Conservation (phyloP, 2,113 vertebrate genomes). For the Bubo scandiacus region DNA sequence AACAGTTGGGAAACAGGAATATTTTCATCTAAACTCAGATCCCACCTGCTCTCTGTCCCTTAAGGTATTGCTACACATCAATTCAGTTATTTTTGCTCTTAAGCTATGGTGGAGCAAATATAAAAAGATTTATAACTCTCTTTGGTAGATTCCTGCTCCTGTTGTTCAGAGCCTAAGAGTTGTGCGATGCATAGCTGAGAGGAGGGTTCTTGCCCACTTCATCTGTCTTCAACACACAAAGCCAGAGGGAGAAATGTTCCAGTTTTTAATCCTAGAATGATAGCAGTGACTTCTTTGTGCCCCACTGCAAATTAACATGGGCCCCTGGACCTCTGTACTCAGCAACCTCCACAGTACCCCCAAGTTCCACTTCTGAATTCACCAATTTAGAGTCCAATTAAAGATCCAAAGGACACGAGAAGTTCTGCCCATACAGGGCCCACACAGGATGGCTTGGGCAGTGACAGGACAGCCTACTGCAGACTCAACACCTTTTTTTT, state of each 20-base stretch:
- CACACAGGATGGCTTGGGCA: not conserved
- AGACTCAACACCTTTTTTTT: not conserved
- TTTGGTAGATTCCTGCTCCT: not conserved
- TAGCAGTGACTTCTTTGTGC: not conserved
- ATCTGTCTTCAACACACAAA: not conserved
- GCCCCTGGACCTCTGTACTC: not conserved
- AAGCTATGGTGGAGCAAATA: not conserved
- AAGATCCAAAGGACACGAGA: not conserved
- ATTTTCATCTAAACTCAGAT: not conserved
- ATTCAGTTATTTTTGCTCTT: not conserved
- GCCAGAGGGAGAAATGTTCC: not conserved
- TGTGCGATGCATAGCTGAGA: not conserved
- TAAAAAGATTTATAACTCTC: not conserved
- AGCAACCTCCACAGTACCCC: not conserved
- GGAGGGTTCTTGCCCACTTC: not conserved
- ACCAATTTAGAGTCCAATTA: not conserved
- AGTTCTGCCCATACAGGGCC: not conserved
- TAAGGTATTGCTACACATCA: not conserved
- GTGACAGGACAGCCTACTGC: not conserved
- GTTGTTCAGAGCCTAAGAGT: not conserved
- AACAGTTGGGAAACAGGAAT: not conserved
- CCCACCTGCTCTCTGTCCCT: not conserved
- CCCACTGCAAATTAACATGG: not conserved
- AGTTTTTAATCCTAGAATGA: not conserved
- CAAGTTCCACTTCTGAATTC: not conserved